Conservation (phyloP, 1,140 invertebrate genomes). For the Diabrotica virgifera region DNA sequence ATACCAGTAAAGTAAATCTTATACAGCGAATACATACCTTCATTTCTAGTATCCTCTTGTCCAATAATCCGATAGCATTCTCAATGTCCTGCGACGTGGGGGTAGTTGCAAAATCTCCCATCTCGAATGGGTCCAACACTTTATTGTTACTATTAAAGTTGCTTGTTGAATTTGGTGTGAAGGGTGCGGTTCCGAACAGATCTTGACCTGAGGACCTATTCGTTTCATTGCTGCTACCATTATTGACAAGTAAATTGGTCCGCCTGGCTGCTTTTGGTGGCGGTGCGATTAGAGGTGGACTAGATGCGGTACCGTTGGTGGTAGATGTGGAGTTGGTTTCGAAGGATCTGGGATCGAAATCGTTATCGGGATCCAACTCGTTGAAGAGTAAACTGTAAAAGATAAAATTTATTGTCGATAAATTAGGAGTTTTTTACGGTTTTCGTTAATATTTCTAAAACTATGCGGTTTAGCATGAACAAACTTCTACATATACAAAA, state of each 20-base stretch:
- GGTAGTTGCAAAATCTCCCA: conserved; percentile 67
- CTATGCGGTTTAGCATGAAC: too few species aligned
- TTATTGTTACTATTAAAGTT: conserved; percentile 38
- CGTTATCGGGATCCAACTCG: conserved; percentile 68
- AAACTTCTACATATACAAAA: too few species aligned
- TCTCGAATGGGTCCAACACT: conserved; percentile 70
- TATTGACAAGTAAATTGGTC: conserved; percentile 52
- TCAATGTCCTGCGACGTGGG: conserved; percentile 59
- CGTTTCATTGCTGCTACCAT: conserved; percentile 52
- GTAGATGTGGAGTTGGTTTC: conserved; percentile 34
- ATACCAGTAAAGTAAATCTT: too few species aligned
- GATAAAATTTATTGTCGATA: too few species aligned
- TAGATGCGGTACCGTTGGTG: conserved; percentile 45
- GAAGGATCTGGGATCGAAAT: conserved; percentile 47
- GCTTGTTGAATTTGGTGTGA: conserved; percentile 47
- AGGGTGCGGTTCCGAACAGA: conserved; percentile 67
- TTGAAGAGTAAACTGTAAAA: conserved; percentile 63
- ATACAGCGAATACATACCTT: conserved; percentile 61
- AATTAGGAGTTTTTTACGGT: too few species aligned
- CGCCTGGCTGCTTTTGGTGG: conserved; percentile 71
- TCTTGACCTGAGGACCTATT: conserved; percentile 49
- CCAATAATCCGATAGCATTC: conserved; percentile 70
- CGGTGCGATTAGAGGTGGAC: conserved; percentile 67
- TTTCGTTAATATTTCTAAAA: too few species aligned
- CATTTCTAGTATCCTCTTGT: conserved; percentile 78